Conservation (phyloP, 2,797 vertebrate genomes). For the Tangara arthus region DNA sequence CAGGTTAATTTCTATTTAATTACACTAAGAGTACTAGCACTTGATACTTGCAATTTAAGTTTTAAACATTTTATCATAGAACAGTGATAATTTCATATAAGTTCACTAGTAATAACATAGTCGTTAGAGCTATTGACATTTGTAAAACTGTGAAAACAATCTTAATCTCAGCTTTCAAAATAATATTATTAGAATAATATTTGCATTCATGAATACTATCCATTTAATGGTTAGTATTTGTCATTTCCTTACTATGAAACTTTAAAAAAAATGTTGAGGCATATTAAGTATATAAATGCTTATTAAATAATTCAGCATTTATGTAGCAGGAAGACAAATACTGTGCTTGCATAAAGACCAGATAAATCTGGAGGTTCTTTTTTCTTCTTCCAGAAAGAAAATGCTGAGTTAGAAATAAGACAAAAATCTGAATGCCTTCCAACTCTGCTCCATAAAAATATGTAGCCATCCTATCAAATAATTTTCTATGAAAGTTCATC, state of each 20-base stretch:
- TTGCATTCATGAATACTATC: background rate
- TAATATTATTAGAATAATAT: background rate
- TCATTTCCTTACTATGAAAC: background rate
- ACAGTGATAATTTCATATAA: background rate
- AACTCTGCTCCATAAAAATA: background rate
- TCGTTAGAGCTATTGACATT: background rate
- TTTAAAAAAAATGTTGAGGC: background rate
- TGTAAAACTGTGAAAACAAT: background rate
- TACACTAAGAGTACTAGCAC: background rate
- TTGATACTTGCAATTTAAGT: background rate
- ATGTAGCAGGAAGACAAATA: background rate
- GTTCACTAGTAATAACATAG: background rate
- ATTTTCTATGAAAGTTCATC: background rate
- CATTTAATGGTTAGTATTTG: background rate
- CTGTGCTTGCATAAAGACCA: background rate
- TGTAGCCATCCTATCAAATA: background rate
- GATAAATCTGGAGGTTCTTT: fast-evolving
- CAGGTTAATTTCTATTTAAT: conserved; percentile 11
- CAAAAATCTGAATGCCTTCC: background rate
- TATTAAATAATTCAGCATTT: background rate
- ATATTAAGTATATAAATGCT: background rate
- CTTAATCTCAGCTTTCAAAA: background rate
- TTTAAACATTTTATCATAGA: conserved; percentile 10
- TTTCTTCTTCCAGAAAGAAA: background rate
- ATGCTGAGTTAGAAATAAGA: background rate